Evolutionary conservation across 37 sponge, comb jelly and placozoan species (phyloP).

Genomic region (Amphimedon queenslandica): DNA sequence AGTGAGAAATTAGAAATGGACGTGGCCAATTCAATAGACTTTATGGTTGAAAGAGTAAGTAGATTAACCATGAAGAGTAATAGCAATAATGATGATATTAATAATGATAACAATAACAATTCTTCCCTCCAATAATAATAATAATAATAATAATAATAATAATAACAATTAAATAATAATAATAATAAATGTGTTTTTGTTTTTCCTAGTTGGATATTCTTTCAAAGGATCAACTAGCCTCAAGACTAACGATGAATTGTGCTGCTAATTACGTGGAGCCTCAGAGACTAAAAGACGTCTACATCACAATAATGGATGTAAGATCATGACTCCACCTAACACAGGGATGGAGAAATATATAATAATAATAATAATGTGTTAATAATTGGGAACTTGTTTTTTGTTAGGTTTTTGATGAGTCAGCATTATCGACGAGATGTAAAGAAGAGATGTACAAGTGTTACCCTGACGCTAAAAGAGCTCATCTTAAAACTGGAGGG

Average conservation of each 20-base stretch:
- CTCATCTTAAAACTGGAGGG: conserved; percentile 94
- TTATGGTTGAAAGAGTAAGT: conserved; percentile 95
- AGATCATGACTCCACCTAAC: conserved; percentile 13
- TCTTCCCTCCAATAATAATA: neutral
- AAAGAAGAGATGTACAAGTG: conserved; percentile 97
- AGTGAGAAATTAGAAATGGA: conserved; percentile 62
- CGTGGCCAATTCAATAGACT: conserved; percentile 94
- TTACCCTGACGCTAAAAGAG: conserved; percentile 93
- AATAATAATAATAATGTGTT: neutral
- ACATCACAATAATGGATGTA: conserved; percentile 95
- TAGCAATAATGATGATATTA: neutral
- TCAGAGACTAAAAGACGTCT: conserved; percentile 74
- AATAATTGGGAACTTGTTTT: neutral
- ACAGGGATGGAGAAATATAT: neutral
- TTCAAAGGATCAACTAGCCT: conserved; percentile 71
- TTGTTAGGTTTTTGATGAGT: conserved; percentile 89
- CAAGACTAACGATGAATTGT: conserved; percentile 88
- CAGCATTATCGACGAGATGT: conserved; percentile 67
- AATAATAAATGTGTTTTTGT: neutral
- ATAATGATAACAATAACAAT: neutral
- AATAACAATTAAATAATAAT: neutral
- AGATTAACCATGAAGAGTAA: neutral
- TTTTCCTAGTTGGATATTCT: conserved; percentile 74
- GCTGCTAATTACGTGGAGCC: conserved; percentile 84
- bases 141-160: neutral